Evolutionary conservation across 1,140 invertebrate species (phyloP), one percentile per base, ranked within the genome.

Genomic region (Procambarus clarkii): DNA sequence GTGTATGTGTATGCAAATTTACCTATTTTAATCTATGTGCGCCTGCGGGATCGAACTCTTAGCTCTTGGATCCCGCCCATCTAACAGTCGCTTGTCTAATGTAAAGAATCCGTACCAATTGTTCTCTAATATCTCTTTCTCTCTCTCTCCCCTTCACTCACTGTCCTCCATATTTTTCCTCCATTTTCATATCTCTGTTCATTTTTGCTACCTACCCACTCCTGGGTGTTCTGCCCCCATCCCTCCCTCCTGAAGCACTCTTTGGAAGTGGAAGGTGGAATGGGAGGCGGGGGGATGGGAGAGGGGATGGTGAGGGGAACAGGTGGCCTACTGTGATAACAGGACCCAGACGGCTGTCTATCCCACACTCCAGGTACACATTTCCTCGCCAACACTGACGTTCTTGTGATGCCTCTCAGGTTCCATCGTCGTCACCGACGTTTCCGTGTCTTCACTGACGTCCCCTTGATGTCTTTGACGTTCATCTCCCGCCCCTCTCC

Each of bases 1-100:
- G 82, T 71, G 58, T 71, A 24, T 69, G 81, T 82, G 80, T 79
- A 79, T 11, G 11, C 24, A 77, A 9, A 34, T 34, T 34, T 34
- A 34, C 34, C 34, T 34, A 34, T 34, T 34, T 34, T 34, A 0
- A 34, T 34, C 34, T 34, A 34, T 34, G 34, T 34, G 34, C 34
- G 34, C 34, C 34, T 34, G 34, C 34, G 34, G 34, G 34, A 34
- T 34, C 34, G 34, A 34, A 34, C 34, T 34, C 34, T 34, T 34
- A 34, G 34, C 34, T 34, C 34, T 34, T 34, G 34, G 34, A 34
- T 34, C 1, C 34, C 34, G 34, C 1, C 34, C 34, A 0, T 34
- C 34, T 34, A 34, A 34, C 34, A 34, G 34, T 34, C 34, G 34
- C 34, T 34, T 34, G 34, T 34, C 34, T 34, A 34, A 34, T 34